A percentile compares a stretch with the other conserved stretches of the same genome.
These are phyloP conservation scores for Eilema caniola DNA, from an alignment of 2,888 invertebrate species.

Conservation along the genomic window DNA sequence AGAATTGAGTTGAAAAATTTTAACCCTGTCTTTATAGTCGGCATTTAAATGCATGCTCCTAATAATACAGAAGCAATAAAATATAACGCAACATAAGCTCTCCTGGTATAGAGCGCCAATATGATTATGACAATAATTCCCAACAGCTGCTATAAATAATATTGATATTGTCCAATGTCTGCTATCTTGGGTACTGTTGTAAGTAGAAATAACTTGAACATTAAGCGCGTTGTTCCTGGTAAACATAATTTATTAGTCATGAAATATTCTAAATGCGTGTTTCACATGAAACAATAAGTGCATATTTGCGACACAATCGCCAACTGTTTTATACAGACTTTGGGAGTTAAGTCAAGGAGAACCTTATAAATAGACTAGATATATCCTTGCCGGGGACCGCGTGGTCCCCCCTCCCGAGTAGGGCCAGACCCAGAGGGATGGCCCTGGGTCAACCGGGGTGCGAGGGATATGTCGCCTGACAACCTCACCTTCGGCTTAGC, in stretches of 20 bases:
- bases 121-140: background rate
- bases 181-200: background rate
- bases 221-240: conserved; percentile 10
- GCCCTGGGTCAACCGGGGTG: no score
- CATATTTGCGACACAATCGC: conserved; percentile 19
- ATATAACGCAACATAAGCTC: background rate
- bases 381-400: no score
- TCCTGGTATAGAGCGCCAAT: background rate
- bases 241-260: background rate
- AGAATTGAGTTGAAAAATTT: no score
- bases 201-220: background rate
- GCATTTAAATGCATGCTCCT: no score
- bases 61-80: background rate
- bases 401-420: no score
- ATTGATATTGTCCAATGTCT: background rate
- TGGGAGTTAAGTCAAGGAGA: conserved; percentile 14
- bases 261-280: conserved; percentile 25
- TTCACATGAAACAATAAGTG: conserved; percentile 11
- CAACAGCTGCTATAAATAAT: background rate
- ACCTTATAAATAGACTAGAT: conserved; percentile 1
- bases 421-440: no score
- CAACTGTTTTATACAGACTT: conserved; percentile 11
- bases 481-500: no score
- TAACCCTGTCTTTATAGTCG: no score
- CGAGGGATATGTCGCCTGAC: no score